Evolutionary conservation across 2,888 invertebrate species (phyloP).

Genomic region (Apoda limacodes): DNA sequence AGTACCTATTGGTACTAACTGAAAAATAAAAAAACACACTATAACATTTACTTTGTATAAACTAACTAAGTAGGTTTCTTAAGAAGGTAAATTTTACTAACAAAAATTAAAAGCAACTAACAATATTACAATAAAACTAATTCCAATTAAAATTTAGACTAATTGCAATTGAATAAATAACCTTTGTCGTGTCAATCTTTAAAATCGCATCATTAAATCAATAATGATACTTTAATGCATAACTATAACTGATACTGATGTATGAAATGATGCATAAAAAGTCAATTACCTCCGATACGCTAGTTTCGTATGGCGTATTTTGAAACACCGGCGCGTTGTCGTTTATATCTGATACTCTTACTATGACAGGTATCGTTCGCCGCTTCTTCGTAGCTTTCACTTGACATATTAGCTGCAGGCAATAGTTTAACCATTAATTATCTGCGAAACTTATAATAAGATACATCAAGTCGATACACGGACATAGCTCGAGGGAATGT

Average conservation of each 20-base stretch:
- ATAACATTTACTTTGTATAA: background rate
- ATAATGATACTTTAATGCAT: no score
- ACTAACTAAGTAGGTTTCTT: no score
- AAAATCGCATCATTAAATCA: no score
- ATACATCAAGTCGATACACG: background rate
- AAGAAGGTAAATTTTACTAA: constrained; percentile 3
- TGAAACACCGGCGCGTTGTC: constrained; percentile 90
- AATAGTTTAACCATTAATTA: constrained; percentile 12
- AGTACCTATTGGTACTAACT: constrained; percentile 88
- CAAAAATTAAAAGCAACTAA: no score
- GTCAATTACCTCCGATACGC: constrained; percentile 90
- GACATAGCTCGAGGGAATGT: background rate
- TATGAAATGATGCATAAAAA: background rate
- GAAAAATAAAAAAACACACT: constrained; percentile 31
- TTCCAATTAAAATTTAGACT: no score
- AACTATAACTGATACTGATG: background rate
- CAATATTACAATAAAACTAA: constrained; percentile 1
- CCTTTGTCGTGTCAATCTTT: no score
- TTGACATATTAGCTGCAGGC: constrained; percentile 83
- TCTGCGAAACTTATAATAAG: background rate
- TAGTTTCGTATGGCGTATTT: constrained; percentile 85
- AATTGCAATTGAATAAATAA: no score
- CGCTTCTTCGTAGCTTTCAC: constrained; percentile 83
- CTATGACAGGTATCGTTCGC: constrained; percentile 88
- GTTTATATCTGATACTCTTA: constrained; percentile 90